These are phyloP conservation scores for Epinephelus cyanopodus DNA, from an alignment of 2,113 vertebrate genomes.

Conservation along the genomic window DNA sequence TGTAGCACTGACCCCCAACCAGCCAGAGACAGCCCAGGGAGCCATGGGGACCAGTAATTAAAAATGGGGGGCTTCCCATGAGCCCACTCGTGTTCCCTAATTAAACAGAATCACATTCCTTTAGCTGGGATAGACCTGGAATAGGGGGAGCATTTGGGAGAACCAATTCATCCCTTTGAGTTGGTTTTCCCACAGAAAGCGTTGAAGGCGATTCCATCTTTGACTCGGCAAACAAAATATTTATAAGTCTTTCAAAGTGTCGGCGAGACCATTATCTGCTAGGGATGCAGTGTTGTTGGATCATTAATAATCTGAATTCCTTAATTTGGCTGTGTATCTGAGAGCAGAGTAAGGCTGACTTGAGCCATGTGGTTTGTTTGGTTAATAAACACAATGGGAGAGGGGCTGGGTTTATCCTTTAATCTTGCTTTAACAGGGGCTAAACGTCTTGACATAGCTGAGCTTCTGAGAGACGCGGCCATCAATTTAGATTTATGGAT, in stretches of 20 bases:
- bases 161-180: slow-evolving; percentile 29
- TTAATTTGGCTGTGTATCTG: slow-evolving; percentile 53
- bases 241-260: slow-evolving; percentile 62
- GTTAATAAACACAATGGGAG: slow-evolving; percentile 65
- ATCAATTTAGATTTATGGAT: slow-evolving; percentile 55
- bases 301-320: slow-evolving; percentile 70
- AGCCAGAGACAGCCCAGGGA: slow-evolving; percentile 56
- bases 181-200: slow-evolving; percentile 69
- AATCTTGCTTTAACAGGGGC: slow-evolving; percentile 67
- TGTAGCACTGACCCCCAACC: slow-evolving; percentile 65
- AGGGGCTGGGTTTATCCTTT: slow-evolving; percentile 34
- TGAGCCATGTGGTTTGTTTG: slow-evolving; percentile 70
- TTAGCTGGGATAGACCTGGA: slow-evolving; percentile 50
- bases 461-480: slow-evolving; percentile 44
- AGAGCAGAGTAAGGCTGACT: slow-evolving; percentile 37
- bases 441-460: slow-evolving; percentile 48
- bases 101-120: slow-evolving; percentile 91
- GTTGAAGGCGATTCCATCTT: slow-evolving; percentile 54
- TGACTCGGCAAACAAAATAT: slow-evolving; percentile 72
- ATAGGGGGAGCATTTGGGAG: slow-evolving; percentile 25
- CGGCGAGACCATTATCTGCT: slow-evolving; percentile 44
- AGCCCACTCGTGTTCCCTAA: slow-evolving; percentile 80
- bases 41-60: slow-evolving; percentile 82
- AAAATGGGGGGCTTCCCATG: slow-evolving; percentile 80
- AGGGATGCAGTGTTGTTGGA: slow-evolving; percentile 53